Evolutionary conservation across 53 echinoderm and acorn worm genomes (phyloP).

Genomic region (Astropecten irregularis): DNA sequence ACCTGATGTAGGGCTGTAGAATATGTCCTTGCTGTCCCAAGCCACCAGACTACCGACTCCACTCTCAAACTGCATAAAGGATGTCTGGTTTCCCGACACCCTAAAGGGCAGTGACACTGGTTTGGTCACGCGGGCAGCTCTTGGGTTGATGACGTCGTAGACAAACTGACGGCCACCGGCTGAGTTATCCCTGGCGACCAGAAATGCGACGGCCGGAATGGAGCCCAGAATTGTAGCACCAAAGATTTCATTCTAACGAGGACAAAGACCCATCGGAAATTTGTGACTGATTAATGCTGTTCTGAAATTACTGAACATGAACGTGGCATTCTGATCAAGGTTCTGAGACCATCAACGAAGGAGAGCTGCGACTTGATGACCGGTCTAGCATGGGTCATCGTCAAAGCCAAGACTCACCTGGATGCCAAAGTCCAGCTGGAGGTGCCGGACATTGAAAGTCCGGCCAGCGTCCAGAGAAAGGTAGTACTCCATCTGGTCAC

Average conservation of each 20-base stretch:
- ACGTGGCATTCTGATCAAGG: too few relatives aligned
- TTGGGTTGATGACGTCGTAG: constrained; percentile 6
- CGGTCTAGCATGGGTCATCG: too few relatives aligned
- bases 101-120: constrained; percentile 14
- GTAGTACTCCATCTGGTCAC: neutral
- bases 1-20: constrained; percentile 54
- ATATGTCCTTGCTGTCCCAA: constrained; percentile 45
- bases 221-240: constrained; percentile 37
- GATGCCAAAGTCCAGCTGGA: constrained; percentile 31
- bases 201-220: constrained; percentile 16
- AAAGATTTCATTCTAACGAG: constrained; percentile 12
- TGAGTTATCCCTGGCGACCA: constrained; percentile 2
- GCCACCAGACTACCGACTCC: constrained; percentile 43
- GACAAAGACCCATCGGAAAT: too few relatives aligned
- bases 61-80: constrained; percentile 30
- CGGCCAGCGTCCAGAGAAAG: constrained; percentile 9
- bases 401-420: constrained; percentile 12
- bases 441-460: neutral
- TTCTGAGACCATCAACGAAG: too few relatives aligned
- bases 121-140: neutral
- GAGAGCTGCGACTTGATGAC: too few relatives aligned
- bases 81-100: constrained; percentile 25
- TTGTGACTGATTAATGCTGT: too few relatives aligned
- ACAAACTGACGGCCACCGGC: neutral
- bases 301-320: too few relatives aligned